These are phyloP conservation scores for Lycocorax pyrrhopterus DNA, from an alignment of 2,113 vertebrate genomes.

Conservation along the genomic window DNA sequence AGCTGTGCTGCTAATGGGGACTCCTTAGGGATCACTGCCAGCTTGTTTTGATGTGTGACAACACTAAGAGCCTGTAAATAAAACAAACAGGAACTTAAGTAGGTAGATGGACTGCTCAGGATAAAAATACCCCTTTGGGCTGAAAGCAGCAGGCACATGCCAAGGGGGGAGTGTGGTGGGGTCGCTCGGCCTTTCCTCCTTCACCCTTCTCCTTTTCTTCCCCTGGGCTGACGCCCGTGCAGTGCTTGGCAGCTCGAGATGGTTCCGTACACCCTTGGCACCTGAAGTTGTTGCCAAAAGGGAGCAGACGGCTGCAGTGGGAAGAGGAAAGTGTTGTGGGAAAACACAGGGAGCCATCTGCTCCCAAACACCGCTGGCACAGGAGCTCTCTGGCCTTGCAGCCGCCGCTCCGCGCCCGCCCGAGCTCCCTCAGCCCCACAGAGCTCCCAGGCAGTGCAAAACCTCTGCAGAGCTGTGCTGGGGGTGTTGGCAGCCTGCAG, in stretches of 20 bases:
- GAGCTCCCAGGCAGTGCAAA: fast-evolving
- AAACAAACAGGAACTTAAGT: not conserved
- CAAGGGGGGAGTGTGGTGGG: not conserved
- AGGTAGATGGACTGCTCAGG: not conserved
- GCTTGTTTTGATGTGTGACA: constrained; percentile 41
- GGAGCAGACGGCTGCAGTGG: constrained; percentile 33
- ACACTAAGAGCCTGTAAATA: constrained; percentile 1
- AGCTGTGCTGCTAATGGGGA: not conserved
- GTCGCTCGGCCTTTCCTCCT: not conserved
- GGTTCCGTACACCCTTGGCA: not conserved
- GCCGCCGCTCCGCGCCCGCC: not conserved
- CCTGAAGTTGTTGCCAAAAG: not conserved
- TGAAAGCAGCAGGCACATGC: not conserved
- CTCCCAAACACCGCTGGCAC: not conserved
- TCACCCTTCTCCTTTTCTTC: not conserved
- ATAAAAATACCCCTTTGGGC: not conserved
- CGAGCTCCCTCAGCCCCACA: not conserved
- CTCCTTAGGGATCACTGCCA: constrained; percentile 22
- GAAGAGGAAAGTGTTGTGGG: constrained; percentile 14
- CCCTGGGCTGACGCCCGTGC: not conserved
- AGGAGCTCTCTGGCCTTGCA: not conserved
- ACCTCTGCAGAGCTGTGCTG: not conserved
- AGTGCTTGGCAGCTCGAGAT: not conserved
- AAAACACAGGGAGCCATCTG: not conserved
- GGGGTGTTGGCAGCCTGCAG: not conserved